Percentiles rank a stretch among this genome's conserved stretches.
These are phyloP conservation scores for Lottia scabra DNA, from an alignment of 2,888 invertebrate species.

Conservation along the genomic window DNA sequence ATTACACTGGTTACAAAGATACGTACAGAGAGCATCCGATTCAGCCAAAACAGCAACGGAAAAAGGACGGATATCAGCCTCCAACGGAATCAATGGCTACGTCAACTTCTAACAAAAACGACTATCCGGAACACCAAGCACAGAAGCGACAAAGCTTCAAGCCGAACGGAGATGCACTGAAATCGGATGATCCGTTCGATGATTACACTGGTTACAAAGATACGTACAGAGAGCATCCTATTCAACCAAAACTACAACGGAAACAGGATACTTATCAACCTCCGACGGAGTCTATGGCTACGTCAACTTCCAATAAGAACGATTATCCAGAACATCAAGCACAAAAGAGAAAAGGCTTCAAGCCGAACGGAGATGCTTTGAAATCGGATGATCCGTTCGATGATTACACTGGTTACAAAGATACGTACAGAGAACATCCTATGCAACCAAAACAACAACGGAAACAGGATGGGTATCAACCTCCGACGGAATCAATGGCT, in stretches of 20 bases:
- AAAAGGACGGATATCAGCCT: conserved; percentile 19
- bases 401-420: conserved; percentile 52
- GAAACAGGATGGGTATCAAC: conserved; percentile 41
- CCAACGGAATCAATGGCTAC: conserved; percentile 49
- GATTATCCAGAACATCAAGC: conserved; percentile 1
- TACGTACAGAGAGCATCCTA: conserved; percentile 50
- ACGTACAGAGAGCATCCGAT: conserved; percentile 60
- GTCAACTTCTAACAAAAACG: conserved; percentile 47
- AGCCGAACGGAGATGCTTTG: neutral
- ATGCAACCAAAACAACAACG: conserved; percentile 29
- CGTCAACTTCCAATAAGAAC: conserved; percentile 32
- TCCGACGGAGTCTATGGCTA: conserved; percentile 36
- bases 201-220: conserved; percentile 61
- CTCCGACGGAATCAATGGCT: conserved; percentile 37
- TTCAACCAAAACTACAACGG: conserved; percentile 29
- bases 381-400: conserved; percentile 2
- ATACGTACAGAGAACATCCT: conserved; percentile 52
- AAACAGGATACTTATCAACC: conserved; percentile 42
- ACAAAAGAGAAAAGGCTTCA: neutral
- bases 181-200: conserved; percentile 55
- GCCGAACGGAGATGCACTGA: conserved; percentile 46
- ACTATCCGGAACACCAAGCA: conserved; percentile 36
- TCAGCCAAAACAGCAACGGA: conserved; percentile 32
- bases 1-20: conserved; percentile 61
- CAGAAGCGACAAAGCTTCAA: conserved; percentile 42